Percentiles rank a stretch among this genome's conserved stretches.
phyloP scores from a whole-genome alignment of 2,888 invertebrate species.

The Meliscaeva auricollis region DNA sequence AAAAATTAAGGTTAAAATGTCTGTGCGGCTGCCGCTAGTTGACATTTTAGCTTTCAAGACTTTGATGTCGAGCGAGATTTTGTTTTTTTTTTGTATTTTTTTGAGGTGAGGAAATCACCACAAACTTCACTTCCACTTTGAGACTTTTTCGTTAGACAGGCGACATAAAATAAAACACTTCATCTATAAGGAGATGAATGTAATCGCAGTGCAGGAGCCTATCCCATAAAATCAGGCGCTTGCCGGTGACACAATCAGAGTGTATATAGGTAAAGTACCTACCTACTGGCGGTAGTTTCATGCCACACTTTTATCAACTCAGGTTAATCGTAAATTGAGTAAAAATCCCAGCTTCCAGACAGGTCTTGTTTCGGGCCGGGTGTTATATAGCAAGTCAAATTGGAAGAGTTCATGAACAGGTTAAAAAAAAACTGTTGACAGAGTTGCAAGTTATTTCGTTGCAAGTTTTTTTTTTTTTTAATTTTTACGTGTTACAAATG shows the following conservation, averaged over 20 bases:
- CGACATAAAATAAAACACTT: slow-evolving; percentile 68
- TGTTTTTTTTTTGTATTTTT: slow-evolving; percentile 4
- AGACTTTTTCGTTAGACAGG: slow-evolving; percentile 61
- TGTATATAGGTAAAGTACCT: slow-evolving; percentile 43
- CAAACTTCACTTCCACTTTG: slow-evolving; percentile 67
- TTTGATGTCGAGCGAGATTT: slow-evolving; percentile 48
- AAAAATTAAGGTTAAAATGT: slow-evolving; percentile 74
- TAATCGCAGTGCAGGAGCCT: slow-evolving; percentile 70
- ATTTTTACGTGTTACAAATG: slow-evolving; percentile 50
- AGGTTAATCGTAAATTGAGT: slow-evolving; percentile 71
- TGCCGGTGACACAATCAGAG: slow-evolving; percentile 75
- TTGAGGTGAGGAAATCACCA: slow-evolving; percentile 71
- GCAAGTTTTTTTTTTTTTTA: neutral
- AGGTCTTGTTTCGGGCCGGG: slow-evolving; percentile 58
- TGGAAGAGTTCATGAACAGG: slow-evolving; percentile 71
- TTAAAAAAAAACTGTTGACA: slow-evolving; percentile 66
- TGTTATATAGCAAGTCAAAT: neutral
- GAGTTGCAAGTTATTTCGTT: slow-evolving; percentile 54
- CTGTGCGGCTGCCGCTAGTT: slow-evolving; percentile 60
- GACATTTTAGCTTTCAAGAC: slow-evolving; percentile 65
- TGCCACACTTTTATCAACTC: slow-evolving; percentile 64
- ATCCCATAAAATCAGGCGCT: slow-evolving; percentile 74
- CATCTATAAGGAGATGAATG: slow-evolving; percentile 70
- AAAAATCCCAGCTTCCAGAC: slow-evolving; percentile 68
- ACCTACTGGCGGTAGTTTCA: slow-evolving; percentile 46